Percentiles rank a stretch among this genome's conserved stretches.
Conservation (phyloP, 2,888 invertebrate genomes). For the Xylocampa areola region DNA sequence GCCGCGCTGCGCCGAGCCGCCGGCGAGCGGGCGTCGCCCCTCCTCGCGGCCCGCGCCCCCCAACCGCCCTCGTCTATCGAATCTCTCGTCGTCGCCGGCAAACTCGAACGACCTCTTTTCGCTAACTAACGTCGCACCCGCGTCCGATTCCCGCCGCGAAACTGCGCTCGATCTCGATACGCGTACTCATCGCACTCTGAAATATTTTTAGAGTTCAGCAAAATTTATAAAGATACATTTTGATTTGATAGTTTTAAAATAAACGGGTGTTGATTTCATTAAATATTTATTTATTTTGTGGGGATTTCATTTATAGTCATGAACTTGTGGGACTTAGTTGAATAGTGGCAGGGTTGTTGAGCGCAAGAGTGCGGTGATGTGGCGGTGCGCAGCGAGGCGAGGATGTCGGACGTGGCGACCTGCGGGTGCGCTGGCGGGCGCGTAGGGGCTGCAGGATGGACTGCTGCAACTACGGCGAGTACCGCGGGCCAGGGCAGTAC, state of each 20-base stretch:
- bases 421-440: conserved; percentile 76
- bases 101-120: conserved; percentile 89
- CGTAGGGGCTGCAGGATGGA: conserved; percentile 82
- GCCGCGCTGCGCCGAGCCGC: conserved; percentile 88
- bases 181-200: conserved; percentile 58
- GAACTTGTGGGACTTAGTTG: conserved; percentile 42
- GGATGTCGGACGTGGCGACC: conserved; percentile 63
- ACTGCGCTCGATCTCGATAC: conserved; percentile 81
- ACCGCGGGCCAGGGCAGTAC: conserved; percentile 80
- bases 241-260: conserved; percentile 37
- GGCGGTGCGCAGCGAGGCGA: conserved; percentile 74
- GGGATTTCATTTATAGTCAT: conserved; percentile 44
- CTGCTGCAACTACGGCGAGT: conserved; percentile 88
- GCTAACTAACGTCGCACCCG: conserved; percentile 87
- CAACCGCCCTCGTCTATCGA: conserved; percentile 68
- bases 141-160: conserved; percentile 85
- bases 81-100: conserved; percentile 85
- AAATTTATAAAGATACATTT: conserved; percentile 43
- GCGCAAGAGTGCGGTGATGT: conserved; percentile 72
- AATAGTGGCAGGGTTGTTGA: conserved; percentile 58
- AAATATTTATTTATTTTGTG: conserved; percentile 31
- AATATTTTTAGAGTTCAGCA: conserved; percentile 56
- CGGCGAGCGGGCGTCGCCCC: conserved; percentile 84
- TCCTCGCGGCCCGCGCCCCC: conserved; percentile 73
- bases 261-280: conserved; percentile 25